Conservation (phyloP, 64 coral and sea anemone species). For the Catalaphyllia jardinei region DNA sequence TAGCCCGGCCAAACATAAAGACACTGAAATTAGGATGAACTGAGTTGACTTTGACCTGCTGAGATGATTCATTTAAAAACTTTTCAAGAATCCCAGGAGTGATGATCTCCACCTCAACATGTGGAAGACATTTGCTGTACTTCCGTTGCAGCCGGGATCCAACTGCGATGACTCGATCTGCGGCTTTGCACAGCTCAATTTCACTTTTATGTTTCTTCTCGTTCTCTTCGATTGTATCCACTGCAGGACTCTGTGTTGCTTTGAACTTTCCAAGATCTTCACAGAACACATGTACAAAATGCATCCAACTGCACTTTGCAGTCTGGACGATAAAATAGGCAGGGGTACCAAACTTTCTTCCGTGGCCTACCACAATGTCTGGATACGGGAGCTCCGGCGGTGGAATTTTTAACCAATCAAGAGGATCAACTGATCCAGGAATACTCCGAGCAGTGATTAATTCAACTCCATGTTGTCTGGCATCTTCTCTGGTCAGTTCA, state of each 20-base stretch:
- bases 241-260: too few relatives aligned
- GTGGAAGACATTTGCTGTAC: background rate
- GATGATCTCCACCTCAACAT: background rate
- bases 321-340: background rate
- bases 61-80: background rate
- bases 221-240: conserved; percentile 30
- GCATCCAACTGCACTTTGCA: conserved; percentile 29
- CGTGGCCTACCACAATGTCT: conserved; percentile 34
- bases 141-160: conserved; percentile 12
- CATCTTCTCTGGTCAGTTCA: background rate
- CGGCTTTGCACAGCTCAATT: conserved; percentile 21
- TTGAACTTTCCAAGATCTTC: too few relatives aligned
- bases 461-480: background rate
- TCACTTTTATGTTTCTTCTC: conserved; percentile 28
- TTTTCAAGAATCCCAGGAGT: conserved; percentile 30
- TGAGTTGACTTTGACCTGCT: background rate
- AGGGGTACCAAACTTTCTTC: conserved; percentile 41
- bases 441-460: conserved; percentile 9
- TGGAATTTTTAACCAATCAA: background rate
- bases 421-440: background rate
- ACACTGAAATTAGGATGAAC: background rate
- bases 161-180: conserved; percentile 19
- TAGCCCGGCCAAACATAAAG: conserved; percentile 28
- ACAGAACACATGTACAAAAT: conserved; percentile 31
- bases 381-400: background rate